Conservation (phyloP, 2,113 vertebrate genomes). For the Gallinago paraguaiae region DNA sequence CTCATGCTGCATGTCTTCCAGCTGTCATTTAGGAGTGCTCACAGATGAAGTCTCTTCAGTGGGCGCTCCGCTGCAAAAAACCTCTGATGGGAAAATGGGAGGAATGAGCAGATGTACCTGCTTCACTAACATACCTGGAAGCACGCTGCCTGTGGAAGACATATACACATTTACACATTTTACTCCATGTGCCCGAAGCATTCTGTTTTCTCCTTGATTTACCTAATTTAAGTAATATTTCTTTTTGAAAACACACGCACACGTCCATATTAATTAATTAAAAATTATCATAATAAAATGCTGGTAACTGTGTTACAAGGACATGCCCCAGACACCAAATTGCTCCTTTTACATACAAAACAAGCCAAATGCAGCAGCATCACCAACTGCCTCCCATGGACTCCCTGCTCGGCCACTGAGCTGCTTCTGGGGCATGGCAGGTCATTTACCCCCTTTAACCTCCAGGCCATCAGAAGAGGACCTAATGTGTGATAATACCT, state of each 20-base stretch:
- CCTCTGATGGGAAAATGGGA: background rate
- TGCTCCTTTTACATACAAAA: background rate
- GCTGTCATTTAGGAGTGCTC: background rate
- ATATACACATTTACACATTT: fast-evolving
- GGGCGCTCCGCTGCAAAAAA: background rate
- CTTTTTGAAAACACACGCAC: background rate
- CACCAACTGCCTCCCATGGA: background rate
- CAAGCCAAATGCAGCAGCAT: background rate
- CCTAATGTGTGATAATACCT: constrained; percentile 16
- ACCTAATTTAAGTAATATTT: background rate
- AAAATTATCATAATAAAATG: fast-evolving
- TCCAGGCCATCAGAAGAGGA: background rate
- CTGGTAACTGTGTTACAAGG: background rate
- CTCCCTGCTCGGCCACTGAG: background rate
- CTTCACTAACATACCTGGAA: background rate
- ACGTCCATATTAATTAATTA: background rate
- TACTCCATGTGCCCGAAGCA: background rate
- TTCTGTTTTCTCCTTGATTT: background rate
- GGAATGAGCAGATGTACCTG: background rate
- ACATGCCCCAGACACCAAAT: fast-evolving
- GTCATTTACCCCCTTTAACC: constrained; percentile 14
- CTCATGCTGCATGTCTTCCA: background rate
- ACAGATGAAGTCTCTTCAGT: background rate
- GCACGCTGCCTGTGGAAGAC: background rate
- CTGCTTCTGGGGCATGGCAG: background rate